Percentiles rank a stretch among this genome's conserved stretches.
Conservation (phyloP, 1,140 invertebrate genomes). For the Penaeus chinensis region DNA sequence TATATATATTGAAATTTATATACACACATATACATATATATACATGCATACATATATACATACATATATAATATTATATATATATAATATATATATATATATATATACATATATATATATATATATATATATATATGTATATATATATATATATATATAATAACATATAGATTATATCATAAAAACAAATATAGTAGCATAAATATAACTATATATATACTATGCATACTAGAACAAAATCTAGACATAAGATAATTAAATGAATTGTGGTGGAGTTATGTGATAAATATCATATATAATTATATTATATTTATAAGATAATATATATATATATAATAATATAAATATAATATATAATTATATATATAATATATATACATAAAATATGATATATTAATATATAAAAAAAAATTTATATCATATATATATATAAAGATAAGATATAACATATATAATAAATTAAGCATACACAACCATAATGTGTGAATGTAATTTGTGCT, state of each 20-base stretch:
- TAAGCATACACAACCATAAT: no score
- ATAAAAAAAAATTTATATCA: neutral
- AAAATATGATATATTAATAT: neutral
- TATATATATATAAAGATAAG: neutral
- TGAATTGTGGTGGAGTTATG: no score
- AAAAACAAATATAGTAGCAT: neutral
- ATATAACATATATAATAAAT: no score
- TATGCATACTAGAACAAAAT: no score
- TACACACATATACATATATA: neutral
- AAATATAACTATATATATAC: neutral
- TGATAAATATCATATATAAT: no score
- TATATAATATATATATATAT: neutral
- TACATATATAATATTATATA: conserved; percentile 1
- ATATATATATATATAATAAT: conserved; percentile 18
- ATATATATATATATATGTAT: conserved; percentile 7
- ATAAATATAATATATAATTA: conserved; percentile 22
- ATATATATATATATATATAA: conserved; percentile 12
- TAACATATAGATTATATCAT: neutral
- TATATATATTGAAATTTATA: neutral
- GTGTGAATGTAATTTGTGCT: no score
- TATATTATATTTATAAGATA: no score
- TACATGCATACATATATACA: conserved; percentile 12
- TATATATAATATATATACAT: neutral
- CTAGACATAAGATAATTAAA: no score
- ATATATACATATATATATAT: conserved; percentile 24